phyloP scores from a whole-genome alignment of 2,113 vertebrate genomes.

The Poicephalus meyeri region DNA sequence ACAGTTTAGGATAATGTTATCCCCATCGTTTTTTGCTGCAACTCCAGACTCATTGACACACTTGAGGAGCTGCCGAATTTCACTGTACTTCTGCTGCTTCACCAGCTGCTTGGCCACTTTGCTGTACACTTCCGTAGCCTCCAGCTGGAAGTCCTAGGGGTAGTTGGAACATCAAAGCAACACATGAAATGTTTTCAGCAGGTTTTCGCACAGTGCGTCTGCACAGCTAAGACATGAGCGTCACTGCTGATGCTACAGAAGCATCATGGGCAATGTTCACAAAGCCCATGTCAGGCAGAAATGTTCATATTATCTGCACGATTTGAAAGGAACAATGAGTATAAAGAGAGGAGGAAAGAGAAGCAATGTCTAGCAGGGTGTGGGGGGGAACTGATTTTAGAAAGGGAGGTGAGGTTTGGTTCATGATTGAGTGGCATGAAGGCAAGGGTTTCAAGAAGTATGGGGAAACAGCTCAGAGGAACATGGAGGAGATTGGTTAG shows the following conservation, averaged over 20 bases:
- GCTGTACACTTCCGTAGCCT: slow-evolving; percentile 86
- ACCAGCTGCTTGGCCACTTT: slow-evolving; percentile 87
- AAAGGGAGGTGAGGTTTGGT: accelerated
- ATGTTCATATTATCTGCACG: background rate
- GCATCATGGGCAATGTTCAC: background rate
- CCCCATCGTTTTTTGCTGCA: slow-evolving; percentile 89
- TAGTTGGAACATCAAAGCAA: background rate
- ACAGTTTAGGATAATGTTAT: slow-evolving; percentile 89
- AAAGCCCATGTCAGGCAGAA: background rate
- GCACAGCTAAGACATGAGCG: background rate
- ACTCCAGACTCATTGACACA: slow-evolving; percentile 94
- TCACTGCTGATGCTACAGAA: background rate
- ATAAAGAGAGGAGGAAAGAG: background rate
- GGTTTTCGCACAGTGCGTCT: background rate
- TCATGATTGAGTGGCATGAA: background rate
- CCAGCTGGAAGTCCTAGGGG: slow-evolving; percentile 93
- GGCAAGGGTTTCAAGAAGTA: background rate
- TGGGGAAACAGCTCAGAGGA: background rate
- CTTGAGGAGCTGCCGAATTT: slow-evolving; percentile 90
- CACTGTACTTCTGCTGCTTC: slow-evolving; percentile 81
- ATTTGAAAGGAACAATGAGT: background rate
- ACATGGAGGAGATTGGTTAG: background rate
- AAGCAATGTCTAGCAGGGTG: background rate
- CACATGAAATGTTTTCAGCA: background rate
- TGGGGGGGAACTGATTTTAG: background rate